Base-by-base conservation (phyloP, 1,140 invertebrate genomes). In the Plodia interpunctella region DNA sequence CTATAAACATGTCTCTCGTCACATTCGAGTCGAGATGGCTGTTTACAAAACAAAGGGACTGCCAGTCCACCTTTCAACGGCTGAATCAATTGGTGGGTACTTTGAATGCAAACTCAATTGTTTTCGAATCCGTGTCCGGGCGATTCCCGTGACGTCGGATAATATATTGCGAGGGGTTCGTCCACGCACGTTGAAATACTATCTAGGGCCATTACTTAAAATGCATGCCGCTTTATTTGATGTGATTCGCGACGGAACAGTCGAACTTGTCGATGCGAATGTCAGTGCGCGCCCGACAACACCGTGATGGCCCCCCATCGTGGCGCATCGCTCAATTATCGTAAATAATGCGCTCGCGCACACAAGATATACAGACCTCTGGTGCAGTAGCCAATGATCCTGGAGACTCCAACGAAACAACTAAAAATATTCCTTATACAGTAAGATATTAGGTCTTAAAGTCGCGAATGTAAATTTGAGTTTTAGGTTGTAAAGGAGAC, bases 51-150 rank as follows among this genome's bases (percentile, higher is more conserved):
- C 84, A 87, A 89, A 87, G 84, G 82, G 74, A 68, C 83, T 87
- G 84, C 82, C 87, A 87, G 68, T 87, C 84, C 69, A 83, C 74
- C 84, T 87, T 87, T 86, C 84, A 87, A 85, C 76, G 66, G 75
- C 77, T 85, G 87, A 87, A 89, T 89, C 87, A 89, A 89, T 87
- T 84, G 83, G 78, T 80, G 73, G 75, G 73, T 86, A 87, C 82
- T 87, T 86, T 84, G 84, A 87, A 87, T 89, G 82, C 84, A 84
- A 87, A 87, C 86, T 89, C 86, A 87, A 89, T 89, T 89, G 87
- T 89, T 89, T 80, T 85, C 83, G 60, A 74, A 80, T 84, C 78
- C 68, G 67, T 74, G 80, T 75, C 73, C 68, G 61, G 61, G 66
- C 68, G 77, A 79, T 79, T 76, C 73, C 76, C 73, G 76, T 84